phyloP scores from a whole-genome alignment of 2,113 vertebrate species.

The Pseudonaja textilis region DNA sequence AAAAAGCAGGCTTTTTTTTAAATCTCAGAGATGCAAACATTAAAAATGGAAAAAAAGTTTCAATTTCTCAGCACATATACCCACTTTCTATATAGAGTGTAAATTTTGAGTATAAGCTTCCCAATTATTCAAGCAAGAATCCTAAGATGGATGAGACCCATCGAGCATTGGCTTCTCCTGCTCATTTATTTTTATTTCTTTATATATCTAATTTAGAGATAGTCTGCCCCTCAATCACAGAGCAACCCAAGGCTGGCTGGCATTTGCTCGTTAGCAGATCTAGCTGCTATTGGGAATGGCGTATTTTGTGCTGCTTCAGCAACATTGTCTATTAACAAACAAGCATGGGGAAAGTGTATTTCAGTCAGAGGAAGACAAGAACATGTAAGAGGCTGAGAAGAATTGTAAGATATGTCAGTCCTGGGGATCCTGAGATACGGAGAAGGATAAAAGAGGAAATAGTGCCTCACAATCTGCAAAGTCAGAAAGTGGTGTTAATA shows the following conservation, averaged over 20 bases:
- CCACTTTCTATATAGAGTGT: neutral
- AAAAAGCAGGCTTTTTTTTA: neutral
- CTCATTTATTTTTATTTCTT: no score
- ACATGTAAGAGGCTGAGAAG: no score
- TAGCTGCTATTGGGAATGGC: no score
- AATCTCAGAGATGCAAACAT: no score
- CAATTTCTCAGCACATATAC: neutral
- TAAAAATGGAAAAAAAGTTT: neutral
- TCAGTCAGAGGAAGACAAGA: neutral
- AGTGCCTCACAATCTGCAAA: neutral
- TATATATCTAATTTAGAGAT: no score
- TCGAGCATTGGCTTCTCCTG: no score
- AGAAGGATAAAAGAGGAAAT: neutral
- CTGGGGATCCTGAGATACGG: neutral
- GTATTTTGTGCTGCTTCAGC: no score
- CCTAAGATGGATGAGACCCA: no score
- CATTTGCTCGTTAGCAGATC: no score
- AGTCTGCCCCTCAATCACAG: no score
- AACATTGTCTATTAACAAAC: neutral
- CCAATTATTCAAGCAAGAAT: no score
- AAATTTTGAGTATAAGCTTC: neutral
- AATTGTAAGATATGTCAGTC: neutral
- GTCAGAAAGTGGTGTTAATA: neutral
- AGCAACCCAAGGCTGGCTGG: no score
- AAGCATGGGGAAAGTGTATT: neutral